These are phyloP conservation scores for Iselma pallidipennis DNA, from an alignment of 2,888 invertebrate species.

Conservation along the genomic window DNA sequence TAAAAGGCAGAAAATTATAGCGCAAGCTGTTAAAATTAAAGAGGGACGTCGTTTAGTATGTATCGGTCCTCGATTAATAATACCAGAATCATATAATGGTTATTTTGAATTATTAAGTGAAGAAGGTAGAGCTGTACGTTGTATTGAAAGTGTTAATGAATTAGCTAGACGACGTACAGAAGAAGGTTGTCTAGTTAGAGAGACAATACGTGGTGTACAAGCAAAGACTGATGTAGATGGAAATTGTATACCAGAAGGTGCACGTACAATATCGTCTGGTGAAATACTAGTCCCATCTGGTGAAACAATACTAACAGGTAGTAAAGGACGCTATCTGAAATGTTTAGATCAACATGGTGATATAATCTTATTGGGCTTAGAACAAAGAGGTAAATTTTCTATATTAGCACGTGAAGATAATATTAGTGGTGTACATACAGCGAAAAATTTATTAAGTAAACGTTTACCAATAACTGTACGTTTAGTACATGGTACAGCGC, in stretches of 20 bases:
- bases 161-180: conserved; percentile 75
- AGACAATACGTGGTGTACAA: conserved; percentile 72
- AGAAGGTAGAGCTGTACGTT: conserved; percentile 88
- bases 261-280: conserved; percentile 77
- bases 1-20: conserved; percentile 82
- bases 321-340: conserved; percentile 78
- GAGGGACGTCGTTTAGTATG: conserved; percentile 82
- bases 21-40: conserved; percentile 88
- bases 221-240: conserved; percentile 65
- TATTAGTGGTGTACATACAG: conserved; percentile 93
- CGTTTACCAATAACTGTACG: conserved; percentile 90
- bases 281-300: conserved; percentile 82
- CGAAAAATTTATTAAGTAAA: conserved; percentile 84
- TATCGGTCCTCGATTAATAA: conserved; percentile 81
- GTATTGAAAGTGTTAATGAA: conserved; percentile 87
- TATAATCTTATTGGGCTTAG: conserved; percentile 78
- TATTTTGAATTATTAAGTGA: conserved; percentile 94
- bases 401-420: conserved; percentile 91
- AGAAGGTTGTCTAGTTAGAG: conserved; percentile 78
- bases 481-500: conserved; percentile 87
- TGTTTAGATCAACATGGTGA: conserved; percentile 87
- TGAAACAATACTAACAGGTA: conserved; percentile 69
- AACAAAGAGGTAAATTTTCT: conserved; percentile 90
- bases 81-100: conserved; percentile 88
- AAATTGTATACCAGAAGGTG: conserved; percentile 68